These are phyloP conservation scores for Arremon brunneinucha DNA, from an alignment of 2,797 vertebrate species.

Conservation along the genomic window DNA sequence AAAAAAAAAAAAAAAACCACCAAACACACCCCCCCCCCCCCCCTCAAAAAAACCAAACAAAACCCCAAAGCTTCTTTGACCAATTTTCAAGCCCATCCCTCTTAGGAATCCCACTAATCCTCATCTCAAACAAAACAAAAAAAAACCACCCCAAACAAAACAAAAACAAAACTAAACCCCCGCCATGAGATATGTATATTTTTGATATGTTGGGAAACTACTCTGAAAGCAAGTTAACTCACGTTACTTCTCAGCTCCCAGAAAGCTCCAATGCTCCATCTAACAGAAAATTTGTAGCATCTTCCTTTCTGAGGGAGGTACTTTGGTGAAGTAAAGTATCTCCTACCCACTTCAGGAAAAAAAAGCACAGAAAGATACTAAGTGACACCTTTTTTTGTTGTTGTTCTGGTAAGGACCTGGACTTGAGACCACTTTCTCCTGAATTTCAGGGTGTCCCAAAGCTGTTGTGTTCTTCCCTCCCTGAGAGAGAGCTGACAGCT, in stretches of 20 bases:
- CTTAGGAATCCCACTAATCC: no score
- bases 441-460: background rate
- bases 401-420: background rate
- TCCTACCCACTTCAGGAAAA: background rate
- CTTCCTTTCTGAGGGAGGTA: background rate
- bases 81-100: no score
- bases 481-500: background rate
- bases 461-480: background rate
- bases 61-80: no score
- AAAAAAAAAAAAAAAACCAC: no score
- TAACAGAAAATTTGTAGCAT: background rate
- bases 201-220: background rate
- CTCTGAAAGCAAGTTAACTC: background rate
- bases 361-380: background rate
- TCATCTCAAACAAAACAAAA: no score
- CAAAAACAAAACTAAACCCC: no score
- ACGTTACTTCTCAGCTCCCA: fast-evolving
- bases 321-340: background rate
- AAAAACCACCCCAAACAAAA: fast-evolving
- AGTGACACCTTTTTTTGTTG: background rate
- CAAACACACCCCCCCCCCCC: no score
- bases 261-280: background rate
- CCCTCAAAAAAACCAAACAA: no score
- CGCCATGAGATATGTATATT: fast-evolving
- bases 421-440: background rate